phyloP scores from a whole-genome alignment of 2,888 invertebrate species.

The Salticus scenicus region DNA sequence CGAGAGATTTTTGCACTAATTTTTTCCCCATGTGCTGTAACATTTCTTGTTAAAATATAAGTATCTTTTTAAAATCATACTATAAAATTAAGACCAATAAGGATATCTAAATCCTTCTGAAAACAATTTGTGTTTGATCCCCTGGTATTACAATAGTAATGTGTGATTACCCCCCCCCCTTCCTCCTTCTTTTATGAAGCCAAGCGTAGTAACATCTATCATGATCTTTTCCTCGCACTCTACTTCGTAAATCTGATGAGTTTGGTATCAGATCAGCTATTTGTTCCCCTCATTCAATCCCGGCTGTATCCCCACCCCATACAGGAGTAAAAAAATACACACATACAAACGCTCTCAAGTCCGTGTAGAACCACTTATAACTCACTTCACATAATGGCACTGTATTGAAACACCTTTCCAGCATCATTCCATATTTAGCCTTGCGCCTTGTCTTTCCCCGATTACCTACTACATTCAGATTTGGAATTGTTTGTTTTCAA shows the following conservation, averaged over 20 bases:
- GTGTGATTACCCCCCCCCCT: conserved; percentile 24
- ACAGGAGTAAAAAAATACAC: conserved; percentile 11
- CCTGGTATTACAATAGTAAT: not conserved
- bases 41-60: no score
- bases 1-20: no score
- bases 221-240: conserved; percentile 10
- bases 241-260: conserved; percentile 30
- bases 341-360: conserved; percentile 9
- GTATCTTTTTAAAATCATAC: no score
- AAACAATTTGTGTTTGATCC: not conserved
- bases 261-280: conserved; percentile 12
- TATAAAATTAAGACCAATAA: no score
- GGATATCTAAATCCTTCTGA: not conserved
- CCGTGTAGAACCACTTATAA: conserved; percentile 22
- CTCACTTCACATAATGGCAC: conserved; percentile 29
- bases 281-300: conserved; percentile 19
- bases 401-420: conserved; percentile 21
- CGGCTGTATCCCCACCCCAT: not conserved
- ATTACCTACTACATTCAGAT: no score
- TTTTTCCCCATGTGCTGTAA: no score
- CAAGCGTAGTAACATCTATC: conserved; percentile 30
- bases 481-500: no score
- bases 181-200: conserved; percentile 25
- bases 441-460: no score
- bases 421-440: not conserved